Base-by-base conservation (phyloP, 2,113 vertebrate genomes). In the Coryphaenoides rupestris region DNA sequence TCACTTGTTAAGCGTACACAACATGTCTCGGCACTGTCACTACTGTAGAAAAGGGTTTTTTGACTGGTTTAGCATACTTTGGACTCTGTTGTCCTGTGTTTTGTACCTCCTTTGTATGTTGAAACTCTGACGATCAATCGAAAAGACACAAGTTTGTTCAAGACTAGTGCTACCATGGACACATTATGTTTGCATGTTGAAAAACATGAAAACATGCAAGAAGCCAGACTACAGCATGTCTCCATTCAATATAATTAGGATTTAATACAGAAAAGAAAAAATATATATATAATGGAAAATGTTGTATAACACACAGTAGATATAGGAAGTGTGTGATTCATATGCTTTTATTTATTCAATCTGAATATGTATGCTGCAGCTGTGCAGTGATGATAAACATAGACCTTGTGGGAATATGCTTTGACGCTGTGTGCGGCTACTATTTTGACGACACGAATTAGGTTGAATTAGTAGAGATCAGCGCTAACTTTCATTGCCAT, bases 151-250 rank as follows among this genome's bases (percentile, higher is more conserved):
- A 40, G 33, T 40, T 12, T 40, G 33, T 40, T 40, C 13, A 40
- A 40, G 33, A 40, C 5, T 40, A 40, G 33, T 40, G 33, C 33
- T 40, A 40, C 9, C 47, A n/a, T n/a, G 47, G 47, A 50, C 47
- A 1, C 16, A 50, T 50, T 50, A 50, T 16, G 9, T 16, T 50
- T 50, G 58, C 57, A 78, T 75, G 60, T 75, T 57, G 3, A 58
- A 58, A 58, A 17, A 40, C 19, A 19, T 19, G n/a, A 40, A 40
- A 12, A 40, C 33, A 40, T 40, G 5, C n/a, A 58, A 33, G 40
- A 10, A 19, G 75, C 68, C 73, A 70, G 73, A 82, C 77, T 55
- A 69, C 70, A 68, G 62, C 19, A 66, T 52, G 19, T 19, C 50
- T 57, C 6, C 45, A 63, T 62, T 26, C 3, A 71, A 58, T 28